phyloP scores from a whole-genome alignment of 92 coral and sea anemone genomes.

The Heliopora coerulea region DNA sequence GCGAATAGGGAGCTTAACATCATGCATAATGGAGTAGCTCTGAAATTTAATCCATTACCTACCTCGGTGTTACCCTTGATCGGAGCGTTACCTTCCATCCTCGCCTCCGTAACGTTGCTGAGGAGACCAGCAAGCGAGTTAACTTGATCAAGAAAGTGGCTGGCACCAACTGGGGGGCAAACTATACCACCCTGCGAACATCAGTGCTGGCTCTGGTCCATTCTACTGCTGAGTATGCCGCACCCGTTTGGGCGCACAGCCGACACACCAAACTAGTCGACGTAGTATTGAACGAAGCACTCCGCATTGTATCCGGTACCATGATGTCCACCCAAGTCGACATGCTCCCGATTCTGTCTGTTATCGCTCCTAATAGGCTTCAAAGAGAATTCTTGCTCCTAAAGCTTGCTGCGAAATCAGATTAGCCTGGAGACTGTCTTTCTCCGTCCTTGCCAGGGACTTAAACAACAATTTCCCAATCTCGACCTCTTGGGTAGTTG shows the following conservation, averaged over 20 bases:
- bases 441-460: not conserved
- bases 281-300: not conserved
- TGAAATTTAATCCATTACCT: no score
- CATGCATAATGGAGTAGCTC: not conserved
- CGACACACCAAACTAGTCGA: slow-evolving; percentile 9
- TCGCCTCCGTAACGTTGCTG: not conserved
- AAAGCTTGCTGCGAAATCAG: not conserved
- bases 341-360: not conserved
- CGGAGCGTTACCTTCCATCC: slow-evolving; percentile 16
- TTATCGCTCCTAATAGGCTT: no score
- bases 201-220: slow-evolving; percentile 8
- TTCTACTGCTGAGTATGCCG: slow-evolving; percentile 11
- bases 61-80: slow-evolving; percentile 18
- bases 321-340: not conserved
- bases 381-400: no score
- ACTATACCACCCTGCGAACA: slow-evolving; percentile 9
- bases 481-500: not conserved
- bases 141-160: slow-evolving; percentile 11
- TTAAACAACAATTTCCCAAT: not conserved
- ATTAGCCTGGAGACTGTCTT: not conserved
- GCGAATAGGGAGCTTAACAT: slow-evolving; percentile 15
- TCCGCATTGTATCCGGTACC: slow-evolving; percentile 1
- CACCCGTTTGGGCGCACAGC: slow-evolving; percentile 15
- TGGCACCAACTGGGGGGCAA: slow-evolving; percentile 11
- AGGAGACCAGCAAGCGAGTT: not conserved